Conservation (phyloP, 2,888 invertebrate genomes). For the Dryomyza anilis region DNA sequence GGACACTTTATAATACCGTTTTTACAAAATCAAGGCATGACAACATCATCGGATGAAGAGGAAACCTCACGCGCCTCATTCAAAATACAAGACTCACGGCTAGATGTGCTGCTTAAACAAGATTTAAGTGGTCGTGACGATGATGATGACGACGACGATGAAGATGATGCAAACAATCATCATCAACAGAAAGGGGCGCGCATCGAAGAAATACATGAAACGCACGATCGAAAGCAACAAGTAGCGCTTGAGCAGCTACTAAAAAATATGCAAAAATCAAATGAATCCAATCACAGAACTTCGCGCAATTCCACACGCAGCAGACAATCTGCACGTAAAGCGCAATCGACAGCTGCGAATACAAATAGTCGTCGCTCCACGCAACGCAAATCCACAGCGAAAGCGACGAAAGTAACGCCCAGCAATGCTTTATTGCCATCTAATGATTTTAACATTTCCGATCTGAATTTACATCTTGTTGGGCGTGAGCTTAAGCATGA, state of each 20-base stretch:
- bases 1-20: constrained; percentile 60
- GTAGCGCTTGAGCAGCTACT: constrained; percentile 49
- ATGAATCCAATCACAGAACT: constrained; percentile 52
- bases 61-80: constrained; percentile 57
- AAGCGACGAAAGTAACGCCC: constrained; percentile 28
- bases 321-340: constrained; percentile 41
- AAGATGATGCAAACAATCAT: too few relatives aligned
- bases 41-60: constrained; percentile 60
- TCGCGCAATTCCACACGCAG: constrained; percentile 59
- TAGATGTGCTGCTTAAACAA: constrained; percentile 58
- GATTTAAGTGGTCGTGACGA: constrained; percentile 32
- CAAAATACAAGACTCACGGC: constrained; percentile 58
- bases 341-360: constrained; percentile 33
- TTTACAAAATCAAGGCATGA: constrained; percentile 60
- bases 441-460: constrained; percentile 43
- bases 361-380: constrained; percentile 31
- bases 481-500: constrained; percentile 40
- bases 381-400: constrained; percentile 29
- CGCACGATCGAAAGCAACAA: constrained; percentile 44
- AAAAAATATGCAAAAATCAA: constrained; percentile 52
- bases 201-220: constrained; percentile 45
- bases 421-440: constrained; percentile 31
- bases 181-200: too few relatives aligned
- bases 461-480: constrained; percentile 50
- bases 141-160: not conserved